Evolutionary conservation across 2,888 invertebrate genomes (phyloP), one percentile per base, ranked within the genome.

Genomic region (Sinotaia quadrata): DNA sequence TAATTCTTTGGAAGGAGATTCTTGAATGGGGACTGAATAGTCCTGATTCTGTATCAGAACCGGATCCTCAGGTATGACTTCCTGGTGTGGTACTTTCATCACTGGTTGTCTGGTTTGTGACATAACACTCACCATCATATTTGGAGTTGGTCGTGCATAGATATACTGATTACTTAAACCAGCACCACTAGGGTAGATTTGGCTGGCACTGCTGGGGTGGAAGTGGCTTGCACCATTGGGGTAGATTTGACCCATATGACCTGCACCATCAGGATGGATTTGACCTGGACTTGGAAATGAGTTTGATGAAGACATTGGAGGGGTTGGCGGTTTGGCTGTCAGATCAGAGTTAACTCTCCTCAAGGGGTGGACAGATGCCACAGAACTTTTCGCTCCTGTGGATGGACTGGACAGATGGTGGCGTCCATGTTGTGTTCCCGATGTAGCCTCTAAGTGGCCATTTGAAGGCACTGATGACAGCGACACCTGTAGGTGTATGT

Each of bases 101-200:
- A 27, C 67, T 27, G 63, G 74, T 27, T 77, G 71, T 4, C 74
- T 69, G 21, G 79, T 52, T 1, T 78, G 76, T 7, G 78, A 75
- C 5, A 71, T 67, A 1, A 77, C 75, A 10, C 81, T 80, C 15
- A 76, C 75, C 52, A 75, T 72, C 3, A 81, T 79, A 1, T 81
- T 65, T 7, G 82, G 81, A 0, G 82, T 81, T 4, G 79, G 75
- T 27, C 75, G 73, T 49, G 61, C 69, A 41, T 65, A 65, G 36
- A 61, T 49, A n/a, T 51, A 69, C 27, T 36, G 24, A 54, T n/a
- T n/a, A n/a, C n/a, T n/a, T n/a, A n/a, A n/a, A 2, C 60, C 60
- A 12, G 18, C 27, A 4, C 27, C 41, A 1, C 49, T 52, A 41
- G 70, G 67, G 24, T 51, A 27, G 12, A 67, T 37, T 27, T 63